These are phyloP conservation scores for Gavialis gangeticus DNA, from an alignment of 2,113 vertebrate species.

Conservation along the genomic window DNA sequence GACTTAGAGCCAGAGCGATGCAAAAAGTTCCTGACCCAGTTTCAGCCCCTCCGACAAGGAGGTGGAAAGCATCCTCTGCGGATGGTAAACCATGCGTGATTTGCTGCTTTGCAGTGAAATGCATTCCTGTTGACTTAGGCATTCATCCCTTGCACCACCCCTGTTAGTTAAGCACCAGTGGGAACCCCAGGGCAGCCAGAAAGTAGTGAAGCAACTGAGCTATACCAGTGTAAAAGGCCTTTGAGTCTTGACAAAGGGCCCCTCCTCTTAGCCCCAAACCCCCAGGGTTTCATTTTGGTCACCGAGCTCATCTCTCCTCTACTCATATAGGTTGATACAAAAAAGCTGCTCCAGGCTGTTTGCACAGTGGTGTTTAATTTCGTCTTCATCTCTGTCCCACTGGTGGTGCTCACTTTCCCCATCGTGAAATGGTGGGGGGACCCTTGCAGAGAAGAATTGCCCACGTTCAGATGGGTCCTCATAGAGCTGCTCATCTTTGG, in stretches of 20 bases:
- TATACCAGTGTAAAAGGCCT: background rate
- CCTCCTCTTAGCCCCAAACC: background rate
- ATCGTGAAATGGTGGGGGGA: conserved; percentile 80
- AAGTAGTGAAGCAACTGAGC: background rate
- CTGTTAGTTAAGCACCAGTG: too few relatives aligned
- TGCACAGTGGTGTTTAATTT: conserved; percentile 82
- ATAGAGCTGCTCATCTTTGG: conserved; percentile 84
- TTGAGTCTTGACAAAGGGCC: background rate
- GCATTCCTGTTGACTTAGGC: too few relatives aligned
- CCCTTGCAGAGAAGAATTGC: conserved; percentile 87
- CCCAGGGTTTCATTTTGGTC: background rate
- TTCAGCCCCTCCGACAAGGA: background rate
- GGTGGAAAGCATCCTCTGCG: background rate
- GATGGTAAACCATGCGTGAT: background rate
- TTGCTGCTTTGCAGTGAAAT: background rate
- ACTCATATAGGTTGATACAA: conserved; percentile 84
- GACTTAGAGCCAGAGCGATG: too few relatives aligned
- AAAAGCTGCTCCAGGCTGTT: conserved; percentile 79
- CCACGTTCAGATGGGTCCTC: conserved; percentile 91
- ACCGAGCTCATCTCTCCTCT: background rate
- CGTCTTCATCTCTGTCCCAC: conserved; percentile 82
- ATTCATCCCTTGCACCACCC: too few relatives aligned
- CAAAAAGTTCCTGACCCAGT: too few relatives aligned
- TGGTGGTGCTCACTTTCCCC: conserved; percentile 79
- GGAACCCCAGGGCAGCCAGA: too few relatives aligned